Evolutionary conservation across 1,140 invertebrate genomes (phyloP), one percentile per base, ranked within the genome.

Genomic region (Venturia canescens): DNA sequence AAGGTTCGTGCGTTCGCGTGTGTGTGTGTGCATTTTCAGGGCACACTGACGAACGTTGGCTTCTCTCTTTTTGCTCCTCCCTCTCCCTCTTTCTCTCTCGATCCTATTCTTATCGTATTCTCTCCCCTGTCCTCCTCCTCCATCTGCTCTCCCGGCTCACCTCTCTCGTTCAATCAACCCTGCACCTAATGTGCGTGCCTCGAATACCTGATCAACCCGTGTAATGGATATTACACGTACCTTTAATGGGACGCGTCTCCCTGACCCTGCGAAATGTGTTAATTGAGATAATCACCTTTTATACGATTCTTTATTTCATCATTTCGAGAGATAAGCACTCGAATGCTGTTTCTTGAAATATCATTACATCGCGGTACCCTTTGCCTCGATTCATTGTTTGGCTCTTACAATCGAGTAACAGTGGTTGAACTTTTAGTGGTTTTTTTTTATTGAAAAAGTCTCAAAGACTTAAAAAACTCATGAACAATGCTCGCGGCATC

Each of bases 1-100:
- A 90, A 88, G 86, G 84, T 87, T 83, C 81, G 82, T 82, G 50
- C 80, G 66, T 44, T 74, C 69, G 81, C 79, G 53, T 74, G 38
- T 53, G 18, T 53, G 50, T 53, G 50, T 53, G 11, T 82, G 79
- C 67, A 72, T 79, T 80, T 81, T 80, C 86, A 69, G 27, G 29
- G 5, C 66, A 26, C 21, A 85, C 74, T 80, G 72, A 70, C 4
- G 31, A 34, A 77, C 11, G 16, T 15, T 77, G 48, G 18, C 7
- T 23, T 34, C 60, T 44, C 31, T n/a, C 31, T 60, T 50, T 66
- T 77, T 34, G 44, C 57, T 48, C 48, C 31, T 66, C 21, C 7
- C 44, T 1, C 50, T 29, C 78, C 79, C 78, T 82, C 83, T 84
- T 86, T 78, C 80, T 80, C 38, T 83, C 84, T 82, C 70, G 78